Evolutionary conservation across 2,113 vertebrate species (phyloP), one percentile per base, ranked within the genome.

Genomic region (Myodes glareolus): DNA sequence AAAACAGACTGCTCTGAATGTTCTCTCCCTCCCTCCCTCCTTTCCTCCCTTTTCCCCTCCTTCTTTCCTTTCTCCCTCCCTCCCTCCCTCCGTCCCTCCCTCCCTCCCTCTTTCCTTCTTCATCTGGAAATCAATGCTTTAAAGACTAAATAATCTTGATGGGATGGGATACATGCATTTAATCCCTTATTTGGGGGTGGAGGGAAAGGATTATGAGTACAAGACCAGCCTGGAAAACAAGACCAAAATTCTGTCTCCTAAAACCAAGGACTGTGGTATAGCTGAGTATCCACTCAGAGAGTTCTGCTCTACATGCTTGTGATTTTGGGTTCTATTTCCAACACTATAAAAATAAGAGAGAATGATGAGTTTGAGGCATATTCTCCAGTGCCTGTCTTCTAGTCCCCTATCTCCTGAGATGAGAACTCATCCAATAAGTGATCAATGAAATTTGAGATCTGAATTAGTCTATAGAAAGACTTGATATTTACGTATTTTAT

Each of bases 121-220:
- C 21, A 72, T 45, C 93, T 92, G 52, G 19, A 95, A 96, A 88
- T 95, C 50, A 94, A 58, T 63, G 94, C 91, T 76, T 9, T 91
- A 84, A 80, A 92, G 33, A 65, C 21, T 88, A 67, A 52, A 52
- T 93, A 45, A 80, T 5, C 47, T 47, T 27, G 0, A 45, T n/a
- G 2, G 31, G 33, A 12, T 67, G 75, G 58, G 36, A 23, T 31
- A 27, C n/a, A 47, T n/a, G 21, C 23, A 36, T 8, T 19, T 67
- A 80, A 91, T 91, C 33, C 31, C 25, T 25, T 31, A 75, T 68
- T 80, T 67, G 39, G 8, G 42, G 61, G 12, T 65, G 7, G 45
- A 91, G 7, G 9, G 42, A 91, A 25, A 39, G 23, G 33, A 68
- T 31, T 67, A 16, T 21, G 16, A 52, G 33, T 39, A n/a, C 31